Evolutionary conservation across 2,797 vertebrate species (phyloP).

Genomic region (Hapalemur alaotrensis): DNA sequence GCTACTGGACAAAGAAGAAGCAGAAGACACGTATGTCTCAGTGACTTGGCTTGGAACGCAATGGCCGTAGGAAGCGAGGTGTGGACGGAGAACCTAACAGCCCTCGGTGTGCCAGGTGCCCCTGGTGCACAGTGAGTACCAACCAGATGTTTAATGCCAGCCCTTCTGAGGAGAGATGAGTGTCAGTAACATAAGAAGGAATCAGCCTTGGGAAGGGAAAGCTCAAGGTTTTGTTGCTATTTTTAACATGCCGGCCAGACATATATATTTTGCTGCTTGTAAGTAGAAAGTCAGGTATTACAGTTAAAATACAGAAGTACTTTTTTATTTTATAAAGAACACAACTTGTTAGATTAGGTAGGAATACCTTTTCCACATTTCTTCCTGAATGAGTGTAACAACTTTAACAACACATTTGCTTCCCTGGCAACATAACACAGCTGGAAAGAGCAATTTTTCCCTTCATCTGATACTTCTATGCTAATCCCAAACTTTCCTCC

Average conservation of each 20-base stretch:
- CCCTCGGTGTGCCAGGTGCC: fast-evolving
- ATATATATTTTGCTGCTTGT: background rate
- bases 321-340: background rate
- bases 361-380: background rate
- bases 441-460: background rate
- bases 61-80: background rate
- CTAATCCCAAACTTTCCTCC: background rate
- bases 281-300: background rate
- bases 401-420: background rate
- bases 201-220: background rate
- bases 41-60: background rate
- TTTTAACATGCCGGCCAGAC: background rate
- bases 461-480: background rate
- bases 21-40: background rate
- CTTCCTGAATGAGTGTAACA: background rate
- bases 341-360: background rate
- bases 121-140: fast-evolving
- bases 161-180: fast-evolving
- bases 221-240: background rate
- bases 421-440: background rate
- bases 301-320: background rate
- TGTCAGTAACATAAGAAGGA: background rate
- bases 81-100: background rate
- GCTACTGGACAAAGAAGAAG: background rate
- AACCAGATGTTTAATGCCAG: fast-evolving